phyloP scores from a whole-genome alignment of 2,888 invertebrate species.

The Norana najaformis region DNA sequence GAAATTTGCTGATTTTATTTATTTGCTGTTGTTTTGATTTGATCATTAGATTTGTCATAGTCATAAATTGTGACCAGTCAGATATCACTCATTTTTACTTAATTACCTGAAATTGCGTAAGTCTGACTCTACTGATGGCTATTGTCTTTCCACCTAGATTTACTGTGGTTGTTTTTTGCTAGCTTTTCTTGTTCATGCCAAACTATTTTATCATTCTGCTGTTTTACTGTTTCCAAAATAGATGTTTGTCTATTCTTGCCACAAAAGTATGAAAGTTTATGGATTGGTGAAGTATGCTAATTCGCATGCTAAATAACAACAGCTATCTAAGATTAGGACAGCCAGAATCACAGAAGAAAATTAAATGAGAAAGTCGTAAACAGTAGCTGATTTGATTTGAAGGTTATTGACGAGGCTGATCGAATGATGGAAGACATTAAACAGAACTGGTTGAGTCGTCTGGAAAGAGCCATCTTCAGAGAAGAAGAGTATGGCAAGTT shows the following conservation, averaged over 20 bases:
- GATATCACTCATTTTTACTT: background rate
- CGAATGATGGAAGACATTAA: slow-evolving; percentile 87
- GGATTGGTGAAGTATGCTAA: too few species aligned
- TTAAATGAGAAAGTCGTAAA: background rate
- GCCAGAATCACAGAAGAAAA: too few species aligned
- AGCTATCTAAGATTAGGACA: too few species aligned
- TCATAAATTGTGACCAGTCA: background rate
- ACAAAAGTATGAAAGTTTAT: background rate
- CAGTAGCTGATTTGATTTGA: slow-evolving; percentile 13
- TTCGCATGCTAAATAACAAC: too few species aligned
- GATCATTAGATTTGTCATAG: too few species aligned
- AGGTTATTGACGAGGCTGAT: slow-evolving; percentile 94
- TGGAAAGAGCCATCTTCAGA: slow-evolving; percentile 68
- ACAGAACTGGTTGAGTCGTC: slow-evolving; percentile 84
- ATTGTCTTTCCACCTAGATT: background rate
- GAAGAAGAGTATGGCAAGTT: background rate
- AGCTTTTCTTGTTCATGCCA: background rate
- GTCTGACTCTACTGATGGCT: too few species aligned
- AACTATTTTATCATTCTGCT: background rate
- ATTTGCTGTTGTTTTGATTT: background rate
- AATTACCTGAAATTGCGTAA: background rate
- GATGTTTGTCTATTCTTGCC: background rate
- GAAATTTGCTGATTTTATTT: background rate
- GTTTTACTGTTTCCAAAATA: background rate
- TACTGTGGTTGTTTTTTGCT: background rate